Percentiles rank a stretch among this genome's conserved stretches.
These are phyloP conservation scores for Scolopax rusticola DNA, from an alignment of 2,797 vertebrate genomes.

Conservation along the genomic window DNA sequence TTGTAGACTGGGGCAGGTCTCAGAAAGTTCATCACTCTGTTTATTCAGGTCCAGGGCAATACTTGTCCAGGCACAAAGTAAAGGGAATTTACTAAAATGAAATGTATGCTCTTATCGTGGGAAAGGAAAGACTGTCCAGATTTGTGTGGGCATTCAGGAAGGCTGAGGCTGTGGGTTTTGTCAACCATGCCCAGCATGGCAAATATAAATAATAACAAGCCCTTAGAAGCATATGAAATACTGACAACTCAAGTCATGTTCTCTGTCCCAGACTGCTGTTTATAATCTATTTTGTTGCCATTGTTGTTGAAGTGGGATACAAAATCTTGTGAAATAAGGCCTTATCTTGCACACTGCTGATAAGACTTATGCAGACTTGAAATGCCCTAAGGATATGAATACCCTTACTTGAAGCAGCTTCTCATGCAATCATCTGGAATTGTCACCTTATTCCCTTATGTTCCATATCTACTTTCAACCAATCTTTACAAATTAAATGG, in stretches of 20 bases:
- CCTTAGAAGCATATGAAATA: not conserved
- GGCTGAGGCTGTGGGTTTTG: not conserved
- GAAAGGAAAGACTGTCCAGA: not conserved
- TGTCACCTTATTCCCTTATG: not conserved
- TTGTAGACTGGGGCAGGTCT: not conserved
- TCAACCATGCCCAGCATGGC: not conserved
- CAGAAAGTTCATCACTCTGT: not conserved
- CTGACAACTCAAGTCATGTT: not conserved
- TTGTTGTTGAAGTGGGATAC: not conserved
- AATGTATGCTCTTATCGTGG: not conserved
- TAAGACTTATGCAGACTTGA: not conserved
- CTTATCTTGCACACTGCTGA: not conserved
- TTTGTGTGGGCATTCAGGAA: not conserved
- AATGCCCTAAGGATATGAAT: not conserved
- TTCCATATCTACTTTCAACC: not conserved
- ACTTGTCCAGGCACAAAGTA: not conserved
- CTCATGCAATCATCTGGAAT: not conserved
- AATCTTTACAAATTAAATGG: not conserved
- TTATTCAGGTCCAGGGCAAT: not conserved
- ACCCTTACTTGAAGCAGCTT: not conserved
- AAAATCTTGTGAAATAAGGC: not conserved
- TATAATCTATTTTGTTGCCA: not conserved
- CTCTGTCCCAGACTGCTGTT: not conserved
- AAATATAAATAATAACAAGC: not conserved
- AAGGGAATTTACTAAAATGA: not conserved